phyloP scores from a whole-genome alignment of 1,140 invertebrate species.

The Lasioglossum albipes region DNA sequence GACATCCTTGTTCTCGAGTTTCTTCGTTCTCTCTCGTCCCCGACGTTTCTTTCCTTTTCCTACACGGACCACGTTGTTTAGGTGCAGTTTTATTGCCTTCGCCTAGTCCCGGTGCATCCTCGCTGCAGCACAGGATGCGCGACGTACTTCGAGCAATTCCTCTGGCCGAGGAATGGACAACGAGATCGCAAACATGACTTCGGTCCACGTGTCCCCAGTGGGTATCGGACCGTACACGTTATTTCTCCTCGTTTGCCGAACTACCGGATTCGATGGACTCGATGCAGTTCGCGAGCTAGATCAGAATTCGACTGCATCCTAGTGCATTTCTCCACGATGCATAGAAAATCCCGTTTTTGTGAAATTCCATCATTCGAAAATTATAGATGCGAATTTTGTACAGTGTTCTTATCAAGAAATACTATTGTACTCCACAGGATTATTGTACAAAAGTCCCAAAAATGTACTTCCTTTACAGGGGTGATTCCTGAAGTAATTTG shows the following conservation, averaged over 20 bases:
- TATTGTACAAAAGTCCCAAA: too few relatives aligned
- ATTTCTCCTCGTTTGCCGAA: slow-evolving; percentile 30
- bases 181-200: slow-evolving; percentile 60
- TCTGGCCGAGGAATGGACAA: slow-evolving; percentile 51
- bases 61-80: slow-evolving; percentile 54
- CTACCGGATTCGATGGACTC: background rate
- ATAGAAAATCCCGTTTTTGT: too few relatives aligned
- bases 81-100: slow-evolving; percentile 61
- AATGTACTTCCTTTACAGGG: too few relatives aligned
- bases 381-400: too few relatives aligned
- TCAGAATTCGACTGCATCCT: background rate
- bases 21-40: too few relatives aligned
- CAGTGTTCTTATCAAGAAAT: too few relatives aligned
- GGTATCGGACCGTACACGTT: slow-evolving; percentile 31
- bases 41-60: too few relatives aligned
- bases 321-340: background rate
- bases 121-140: slow-evolving; percentile 45
- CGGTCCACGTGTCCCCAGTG: slow-evolving; percentile 36
- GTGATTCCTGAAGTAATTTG: too few relatives aligned
- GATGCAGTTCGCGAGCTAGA: background rate
- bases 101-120: slow-evolving; percentile 1
- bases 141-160: slow-evolving; percentile 48
- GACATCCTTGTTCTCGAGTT: slow-evolving; percentile 18
- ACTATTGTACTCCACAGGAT: too few relatives aligned
- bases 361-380: too few relatives aligned